Base-by-base conservation (phyloP, 2,888 invertebrate genomes). In the Pyrrhia umbra region DNA sequence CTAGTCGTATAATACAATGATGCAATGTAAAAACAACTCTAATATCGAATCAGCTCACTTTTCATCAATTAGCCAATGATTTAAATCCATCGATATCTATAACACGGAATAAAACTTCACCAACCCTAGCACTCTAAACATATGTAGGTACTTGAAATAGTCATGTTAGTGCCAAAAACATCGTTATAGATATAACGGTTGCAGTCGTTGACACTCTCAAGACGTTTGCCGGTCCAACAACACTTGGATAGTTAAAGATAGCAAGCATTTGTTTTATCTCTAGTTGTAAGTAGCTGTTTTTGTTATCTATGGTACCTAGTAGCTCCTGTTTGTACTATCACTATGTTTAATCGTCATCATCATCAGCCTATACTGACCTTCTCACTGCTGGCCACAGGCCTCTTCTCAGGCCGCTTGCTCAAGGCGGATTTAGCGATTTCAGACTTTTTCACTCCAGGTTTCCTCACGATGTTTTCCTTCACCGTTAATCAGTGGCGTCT, bases 151-250 rank as follows among this genome's bases (percentile, higher is more conserved):
- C 50, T 13, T 27, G 79, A 65, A 82, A 72, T 30, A 43, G 40
- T 49, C 37, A 68, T 74, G 43, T 43, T 66, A 83, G 86, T 88
- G 89, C 89, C 89, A 88, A 90, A 90, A 90, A 88, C 85, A 86
- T 86, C 75, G 81, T 85, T 85, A 84, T 78, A 79, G 68, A 77
- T 66, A 77, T 86, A 88, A 85, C 88, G 80, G 86, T 67, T 40
- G 61, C 66, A 63, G 75, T 65, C 79, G 75, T 70, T 68, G 80
- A 75, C 82, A 75, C 74, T 30, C 46, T 9, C 23, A 23, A 34
- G 47, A 34, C 52, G 27, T 51, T 37, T 21, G 56, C 18, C 20
- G 4, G 20, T 6, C 1, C 49, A 58, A 57, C 57, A 47, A 68
- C 52, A 54, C 59, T 34, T n/a, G 16, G 40, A 30, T 40, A 16